These are phyloP conservation scores for Drosophila pachea DNA, from an alignment of 1,140 invertebrate species.

Conservation along the genomic window DNA sequence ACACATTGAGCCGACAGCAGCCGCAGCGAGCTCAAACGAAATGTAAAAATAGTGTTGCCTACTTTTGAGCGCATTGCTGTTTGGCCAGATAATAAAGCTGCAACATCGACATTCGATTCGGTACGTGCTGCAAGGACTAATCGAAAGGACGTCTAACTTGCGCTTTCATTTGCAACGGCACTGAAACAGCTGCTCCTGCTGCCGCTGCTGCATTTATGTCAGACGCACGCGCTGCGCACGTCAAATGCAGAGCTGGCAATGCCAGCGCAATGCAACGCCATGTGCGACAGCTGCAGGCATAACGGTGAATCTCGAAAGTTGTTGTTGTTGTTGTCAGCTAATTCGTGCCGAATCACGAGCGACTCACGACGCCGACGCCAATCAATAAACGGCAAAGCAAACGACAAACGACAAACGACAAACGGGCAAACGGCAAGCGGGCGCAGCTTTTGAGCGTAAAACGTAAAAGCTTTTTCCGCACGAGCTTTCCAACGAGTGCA, in stretches of 20 bases:
- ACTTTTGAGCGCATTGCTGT: slow-evolving; percentile 37
- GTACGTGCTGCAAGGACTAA: slow-evolving; percentile 28
- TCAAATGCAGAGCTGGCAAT: slow-evolving; percentile 47
- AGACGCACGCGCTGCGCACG: slow-evolving; percentile 8
- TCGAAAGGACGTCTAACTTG: slow-evolving; percentile 22
- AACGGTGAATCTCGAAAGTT: slow-evolving; percentile 44
- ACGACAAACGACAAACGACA: no score
- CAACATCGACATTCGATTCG: slow-evolving; percentile 11
- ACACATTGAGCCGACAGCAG: neutral
- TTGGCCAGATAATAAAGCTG: slow-evolving; percentile 10
- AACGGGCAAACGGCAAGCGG: slow-evolving; percentile 14
- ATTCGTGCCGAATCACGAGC: slow-evolving; percentile 21
- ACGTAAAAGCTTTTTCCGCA: slow-evolving; percentile 61
- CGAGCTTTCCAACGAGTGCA: slow-evolving; percentile 27
- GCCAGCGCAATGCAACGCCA: no score
- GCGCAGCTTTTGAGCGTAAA: slow-evolving; percentile 65
- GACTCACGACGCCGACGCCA: slow-evolving; percentile 32
- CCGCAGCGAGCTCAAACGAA: slow-evolving; percentile 6
- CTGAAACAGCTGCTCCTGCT: neutral
- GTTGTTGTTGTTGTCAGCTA: slow-evolving; percentile 21
- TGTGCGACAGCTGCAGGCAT: slow-evolving; percentile 43
- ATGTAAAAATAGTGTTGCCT: slow-evolving; percentile 61
- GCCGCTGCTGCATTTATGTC: no score
- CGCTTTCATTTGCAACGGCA: slow-evolving; percentile 35
- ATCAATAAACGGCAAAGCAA: slow-evolving; percentile 58